These are phyloP conservation scores for Platycheirus rosarum DNA, from an alignment of 2,888 invertebrate genomes.

Conservation along the genomic window DNA sequence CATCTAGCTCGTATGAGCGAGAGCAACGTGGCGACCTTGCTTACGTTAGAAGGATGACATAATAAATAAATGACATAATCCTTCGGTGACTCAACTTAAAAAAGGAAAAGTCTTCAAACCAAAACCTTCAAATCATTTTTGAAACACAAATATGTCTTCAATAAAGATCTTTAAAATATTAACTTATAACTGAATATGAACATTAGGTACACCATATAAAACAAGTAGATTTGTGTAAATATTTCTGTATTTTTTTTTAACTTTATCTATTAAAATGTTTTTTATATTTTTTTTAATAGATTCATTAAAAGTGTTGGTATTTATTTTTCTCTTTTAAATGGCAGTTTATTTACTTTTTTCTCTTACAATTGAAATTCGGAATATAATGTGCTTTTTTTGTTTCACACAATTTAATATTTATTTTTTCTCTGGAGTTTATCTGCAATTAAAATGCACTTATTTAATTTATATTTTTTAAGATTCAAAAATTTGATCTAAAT, in stretches of 20 bases:
- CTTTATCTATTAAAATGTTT: conserved; percentile 22
- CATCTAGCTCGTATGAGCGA: too few species aligned
- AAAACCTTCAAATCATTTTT: too few species aligned
- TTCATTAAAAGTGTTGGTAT: conserved; percentile 35
- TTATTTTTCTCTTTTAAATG: conserved; percentile 64
- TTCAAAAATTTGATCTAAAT: conserved; percentile 51
- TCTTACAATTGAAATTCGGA: conserved; percentile 69
- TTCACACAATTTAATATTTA: conserved; percentile 42
- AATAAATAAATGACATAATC: too few species aligned
- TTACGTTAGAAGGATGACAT: too few species aligned
- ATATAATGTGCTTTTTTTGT: conserved; percentile 34
- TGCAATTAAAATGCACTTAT: conserved; percentile 76
- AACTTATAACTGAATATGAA: conserved; percentile 20
- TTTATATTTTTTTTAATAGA: conserved; percentile 19
- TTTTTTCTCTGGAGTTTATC: conserved; percentile 74
- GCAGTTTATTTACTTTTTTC: conserved; percentile 66
- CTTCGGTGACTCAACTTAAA: too few species aligned
- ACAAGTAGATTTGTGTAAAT: conserved; percentile 15
- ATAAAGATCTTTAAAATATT: conserved; percentile 3
- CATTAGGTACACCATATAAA: conserved; percentile 10
- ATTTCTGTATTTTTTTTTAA: conserved; percentile 22
- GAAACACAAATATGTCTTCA: too few species aligned
- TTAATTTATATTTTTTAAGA: conserved; percentile 66
- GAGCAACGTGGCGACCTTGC: too few species aligned
- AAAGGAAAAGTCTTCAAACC: too few species aligned